A percentile compares a stretch with the other conserved stretches of the same genome.
Conservation (phyloP, 1,140 invertebrate genomes). For the Rhysida immarginata region DNA sequence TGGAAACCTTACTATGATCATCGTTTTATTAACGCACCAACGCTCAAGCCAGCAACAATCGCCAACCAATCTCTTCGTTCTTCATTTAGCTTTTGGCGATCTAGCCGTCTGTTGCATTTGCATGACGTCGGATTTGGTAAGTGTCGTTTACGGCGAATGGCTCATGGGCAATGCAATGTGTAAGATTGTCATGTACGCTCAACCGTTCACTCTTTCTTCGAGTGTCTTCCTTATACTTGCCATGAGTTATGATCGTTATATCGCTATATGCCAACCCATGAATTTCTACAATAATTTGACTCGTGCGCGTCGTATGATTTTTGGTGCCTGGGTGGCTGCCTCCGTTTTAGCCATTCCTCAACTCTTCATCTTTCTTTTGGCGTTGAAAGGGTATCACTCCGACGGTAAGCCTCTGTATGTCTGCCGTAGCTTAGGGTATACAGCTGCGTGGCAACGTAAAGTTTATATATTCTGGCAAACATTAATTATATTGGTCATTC, state of each 20-base stretch:
- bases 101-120: too few relatives aligned
- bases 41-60: too few relatives aligned
- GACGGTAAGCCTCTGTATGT: constrained; percentile 21
- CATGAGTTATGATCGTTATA: constrained; percentile 32
- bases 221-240: constrained; percentile 33
- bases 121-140: too few relatives aligned
- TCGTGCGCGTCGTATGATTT: constrained; percentile 25
- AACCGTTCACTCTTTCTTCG: constrained; percentile 31
- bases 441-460: constrained; percentile 31
- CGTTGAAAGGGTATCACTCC: constrained; percentile 18
- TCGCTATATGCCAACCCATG: constrained; percentile 33
- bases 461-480: constrained; percentile 32
- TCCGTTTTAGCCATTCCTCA: constrained; percentile 33
- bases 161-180: constrained; percentile 28
- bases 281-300: constrained; percentile 13
- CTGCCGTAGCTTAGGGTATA: constrained; percentile 31
- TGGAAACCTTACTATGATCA: too few relatives aligned
- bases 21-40: too few relatives aligned
- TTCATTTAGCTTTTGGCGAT: too few relatives aligned
- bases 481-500: constrained; percentile 29
- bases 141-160: constrained; percentile 33
- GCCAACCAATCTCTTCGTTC: too few relatives aligned
- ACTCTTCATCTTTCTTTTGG: constrained; percentile 32
- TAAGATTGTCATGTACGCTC: constrained; percentile 31
- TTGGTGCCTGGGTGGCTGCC: constrained; percentile 30